A percentile compares a stretch with the other conserved stretches of the same genome.
Conservation (phyloP, 35 echinoderm and acorn worm genomes). For the Eucidaris tribuloides region DNA sequence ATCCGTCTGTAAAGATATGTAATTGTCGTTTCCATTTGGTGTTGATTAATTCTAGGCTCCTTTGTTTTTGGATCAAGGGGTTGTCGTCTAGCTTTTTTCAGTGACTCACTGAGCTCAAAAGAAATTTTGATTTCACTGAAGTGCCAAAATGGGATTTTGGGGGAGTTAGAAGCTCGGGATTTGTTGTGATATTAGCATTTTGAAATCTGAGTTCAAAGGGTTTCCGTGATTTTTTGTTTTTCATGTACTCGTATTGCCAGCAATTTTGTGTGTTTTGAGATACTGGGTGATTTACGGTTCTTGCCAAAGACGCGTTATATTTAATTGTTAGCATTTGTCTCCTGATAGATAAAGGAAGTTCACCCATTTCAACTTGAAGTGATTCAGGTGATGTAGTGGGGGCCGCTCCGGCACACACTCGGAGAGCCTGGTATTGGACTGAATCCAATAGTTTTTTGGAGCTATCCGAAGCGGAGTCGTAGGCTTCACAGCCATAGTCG, state of each 20-base stretch:
- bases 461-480: not conserved
- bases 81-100: not conserved
- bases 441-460: too few relatives aligned
- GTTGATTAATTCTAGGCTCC: not conserved
- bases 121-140: not conserved
- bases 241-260: not conserved
- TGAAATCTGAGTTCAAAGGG: not conserved
- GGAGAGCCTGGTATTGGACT: too few relatives aligned
- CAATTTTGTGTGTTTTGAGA: not conserved
- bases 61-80: not conserved
- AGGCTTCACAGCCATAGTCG: not conserved
- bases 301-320: not conserved
- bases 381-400: too few relatives aligned
- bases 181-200: not conserved
- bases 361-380: too few relatives aligned
- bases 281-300: not conserved
- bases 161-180: not conserved
- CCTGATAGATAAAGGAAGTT: not conserved
- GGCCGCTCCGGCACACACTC: too few relatives aligned
- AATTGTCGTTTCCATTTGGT: not conserved
- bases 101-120: not conserved
- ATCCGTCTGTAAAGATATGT: not conserved
- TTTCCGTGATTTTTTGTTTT: not conserved
- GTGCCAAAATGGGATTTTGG: not conserved
- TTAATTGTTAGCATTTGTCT: not conserved